These are phyloP conservation scores for Salvelinus sp. DNA, from an alignment of 2,113 vertebrate genomes.

Conservation along the genomic window DNA sequence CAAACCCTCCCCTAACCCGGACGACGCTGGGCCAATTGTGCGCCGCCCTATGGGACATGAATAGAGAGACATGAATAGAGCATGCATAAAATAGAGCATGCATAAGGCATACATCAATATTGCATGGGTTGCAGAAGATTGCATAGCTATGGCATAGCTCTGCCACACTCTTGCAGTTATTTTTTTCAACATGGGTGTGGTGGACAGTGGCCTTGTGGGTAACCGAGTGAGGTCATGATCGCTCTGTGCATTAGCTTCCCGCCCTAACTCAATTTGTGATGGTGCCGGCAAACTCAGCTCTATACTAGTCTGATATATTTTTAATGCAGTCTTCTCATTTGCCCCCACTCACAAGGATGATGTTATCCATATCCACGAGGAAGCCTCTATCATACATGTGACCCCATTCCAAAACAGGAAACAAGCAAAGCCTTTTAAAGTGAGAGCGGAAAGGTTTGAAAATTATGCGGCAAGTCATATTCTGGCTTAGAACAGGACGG, in stretches of 20 bases:
- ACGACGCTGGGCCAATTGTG: too few relatives aligned
- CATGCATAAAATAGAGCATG: too few relatives aligned
- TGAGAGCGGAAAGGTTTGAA: not conserved
- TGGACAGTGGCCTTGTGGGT: not conserved
- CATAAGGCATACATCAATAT: not conserved
- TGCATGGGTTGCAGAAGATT: too few relatives aligned
- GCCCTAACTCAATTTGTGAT: conserved; percentile 1
- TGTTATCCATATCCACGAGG: not conserved
- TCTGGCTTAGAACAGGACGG: not conserved
- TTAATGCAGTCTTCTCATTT: too few relatives aligned
- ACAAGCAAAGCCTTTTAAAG: not conserved
- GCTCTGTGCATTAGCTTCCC: not conserved
- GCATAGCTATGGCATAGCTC: not conserved
- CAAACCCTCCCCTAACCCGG: too few relatives aligned
- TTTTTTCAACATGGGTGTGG: not conserved
- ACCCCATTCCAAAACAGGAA: not conserved
- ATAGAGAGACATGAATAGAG: too few relatives aligned
- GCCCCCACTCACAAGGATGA: not conserved
- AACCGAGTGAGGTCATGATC: not conserved
- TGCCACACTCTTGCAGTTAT: not conserved
- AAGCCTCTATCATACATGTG: not conserved
- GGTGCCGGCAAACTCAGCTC: not conserved
- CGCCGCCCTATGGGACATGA: too few relatives aligned
- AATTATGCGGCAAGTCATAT: not conserved
- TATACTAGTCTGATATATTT: too few relatives aligned